phyloP scores from a whole-genome alignment of 2,113 vertebrate species.

The Pelobates fuscus region DNA sequence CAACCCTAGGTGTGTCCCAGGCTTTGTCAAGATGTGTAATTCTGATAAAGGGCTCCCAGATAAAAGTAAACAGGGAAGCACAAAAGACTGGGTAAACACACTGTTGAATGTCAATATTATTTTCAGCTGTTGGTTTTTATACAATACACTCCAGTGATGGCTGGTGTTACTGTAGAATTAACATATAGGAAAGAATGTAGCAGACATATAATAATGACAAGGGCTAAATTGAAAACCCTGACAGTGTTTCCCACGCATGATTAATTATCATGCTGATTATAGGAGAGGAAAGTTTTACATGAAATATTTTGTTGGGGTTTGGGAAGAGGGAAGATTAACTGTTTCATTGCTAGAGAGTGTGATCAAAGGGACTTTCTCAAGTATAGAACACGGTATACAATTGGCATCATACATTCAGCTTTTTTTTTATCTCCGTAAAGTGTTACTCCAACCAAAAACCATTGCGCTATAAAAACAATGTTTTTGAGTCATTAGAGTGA shows the following conservation, averaged over 20 bases:
- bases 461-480: no score
- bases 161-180: background rate
- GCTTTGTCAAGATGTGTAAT: background rate
- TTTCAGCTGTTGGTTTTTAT: background rate
- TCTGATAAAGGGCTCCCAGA: background rate
- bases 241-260: background rate
- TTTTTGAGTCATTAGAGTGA: no score
- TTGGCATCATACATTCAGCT: no score
- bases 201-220: background rate
- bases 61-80: constrained; percentile 11
- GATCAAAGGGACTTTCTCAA: no score
- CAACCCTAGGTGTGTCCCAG: background rate
- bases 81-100: background rate
- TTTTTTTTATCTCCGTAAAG: no score
- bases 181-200: constrained; percentile 2
- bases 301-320: no score
- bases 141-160: background rate
- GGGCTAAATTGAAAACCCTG: background rate
- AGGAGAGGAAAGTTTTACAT: background rate
- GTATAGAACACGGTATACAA: no score
- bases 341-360: no score
- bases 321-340: no score
- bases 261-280: background rate
- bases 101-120: constrained; percentile 28
- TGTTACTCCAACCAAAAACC: no score